A percentile compares a stretch with the other conserved stretches of the same genome.
Conservation (phyloP, 2,888 invertebrate species). For the Thyatira batis region DNA sequence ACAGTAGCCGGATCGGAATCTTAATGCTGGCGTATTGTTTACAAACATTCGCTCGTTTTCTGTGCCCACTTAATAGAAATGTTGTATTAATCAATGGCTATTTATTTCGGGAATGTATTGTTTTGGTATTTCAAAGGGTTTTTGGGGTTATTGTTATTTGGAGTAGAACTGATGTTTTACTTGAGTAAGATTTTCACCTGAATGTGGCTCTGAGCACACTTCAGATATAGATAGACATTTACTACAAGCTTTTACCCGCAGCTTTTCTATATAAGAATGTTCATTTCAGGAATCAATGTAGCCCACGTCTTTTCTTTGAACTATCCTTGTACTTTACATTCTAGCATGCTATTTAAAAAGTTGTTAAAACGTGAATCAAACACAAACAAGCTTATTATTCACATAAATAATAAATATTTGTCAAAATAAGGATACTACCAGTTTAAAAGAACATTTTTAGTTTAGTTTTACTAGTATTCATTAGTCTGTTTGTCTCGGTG, state of each 20-base stretch:
- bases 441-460: too few relatives aligned
- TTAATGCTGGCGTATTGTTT: conserved; percentile 22
- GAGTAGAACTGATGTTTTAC: background rate
- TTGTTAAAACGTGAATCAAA: background rate
- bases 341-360: too few relatives aligned
- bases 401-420: background rate
- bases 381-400: background rate
- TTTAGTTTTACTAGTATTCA: too few relatives aligned
- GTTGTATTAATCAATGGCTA: background rate
- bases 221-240: too few relatives aligned
- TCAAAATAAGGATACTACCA: background rate
- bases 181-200: background rate
- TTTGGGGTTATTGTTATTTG: background rate
- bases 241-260: too few relatives aligned
- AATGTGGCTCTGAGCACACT: background rate
- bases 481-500: too few relatives aligned
- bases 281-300: too few relatives aligned
- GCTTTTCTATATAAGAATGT: too few relatives aligned
- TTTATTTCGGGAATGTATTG: background rate
- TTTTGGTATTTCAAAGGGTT: background rate
- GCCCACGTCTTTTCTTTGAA: too few relatives aligned
- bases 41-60: conserved; percentile 1
- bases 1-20: conserved; percentile 17
- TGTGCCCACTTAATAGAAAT: background rate
- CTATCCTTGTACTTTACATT: too few relatives aligned